Evolutionary conservation across 2,888 invertebrate genomes (phyloP), one percentile per base, ranked within the genome.

Genomic region (Ophioninae sp.): DNA sequence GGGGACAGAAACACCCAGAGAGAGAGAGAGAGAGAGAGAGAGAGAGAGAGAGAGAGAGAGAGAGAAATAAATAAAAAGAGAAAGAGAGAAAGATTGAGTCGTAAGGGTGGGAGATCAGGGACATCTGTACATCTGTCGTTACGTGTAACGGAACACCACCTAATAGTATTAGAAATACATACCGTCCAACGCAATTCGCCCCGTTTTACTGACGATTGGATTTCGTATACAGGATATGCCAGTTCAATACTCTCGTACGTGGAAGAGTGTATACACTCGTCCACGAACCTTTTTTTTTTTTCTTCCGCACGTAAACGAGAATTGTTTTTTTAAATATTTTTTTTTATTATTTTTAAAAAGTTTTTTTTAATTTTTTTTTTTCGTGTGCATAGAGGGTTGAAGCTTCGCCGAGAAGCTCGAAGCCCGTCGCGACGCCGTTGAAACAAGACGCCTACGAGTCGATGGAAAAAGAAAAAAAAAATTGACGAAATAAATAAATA

Each of bases 121-220:
- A 86, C 87, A 87, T 89, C 86, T 87, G 90, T 91, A 91, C 93
- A 92, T 92, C 92, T 93, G 93, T 92, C 91, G 89, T 84, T 84
- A 89, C 89, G 90, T 90, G 92, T 93, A 93, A 93, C 91, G 90
- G 92, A 92, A 93, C 91, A 93, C 92, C 91, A 89, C 87, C 90
- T 93, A 93, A 93, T 92, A 92, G 91, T 90, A 93, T 93, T 93
- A 92, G 91, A 91, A 92, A 90, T 90, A 88, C 90, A 91, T 90
- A 90, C 86, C 83, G 59, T 74, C 61, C 77, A 63, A 59, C 69
- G 44, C 37, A 41, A 71, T 64, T 59, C 72, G 56, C 72, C 39
- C 78, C 30, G 64, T 73, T 51, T 5, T 75, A 75, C 76, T 75
- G 22, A 69, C 76, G 79, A 17, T 75, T 69, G 51, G 56, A 71